phyloP scores from a whole-genome alignment of 2,797 vertebrate genomes.

The Crax fasciolata region DNA sequence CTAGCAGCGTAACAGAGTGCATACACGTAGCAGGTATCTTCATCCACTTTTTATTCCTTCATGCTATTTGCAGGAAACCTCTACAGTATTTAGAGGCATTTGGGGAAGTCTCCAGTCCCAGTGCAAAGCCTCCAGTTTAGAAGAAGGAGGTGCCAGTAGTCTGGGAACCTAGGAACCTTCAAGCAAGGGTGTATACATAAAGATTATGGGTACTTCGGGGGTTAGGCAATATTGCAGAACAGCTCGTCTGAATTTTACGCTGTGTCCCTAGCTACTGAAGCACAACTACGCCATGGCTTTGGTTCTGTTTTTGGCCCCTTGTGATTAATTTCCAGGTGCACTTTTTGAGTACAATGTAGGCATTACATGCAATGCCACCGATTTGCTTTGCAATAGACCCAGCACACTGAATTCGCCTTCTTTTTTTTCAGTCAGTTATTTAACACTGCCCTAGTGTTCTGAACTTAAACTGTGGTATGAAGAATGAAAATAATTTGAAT shows the following conservation, averaged over 20 bases:
- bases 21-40: neutral
- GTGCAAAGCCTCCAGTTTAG: neutral
- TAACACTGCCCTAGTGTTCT: neutral
- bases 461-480: neutral
- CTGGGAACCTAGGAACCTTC: neutral
- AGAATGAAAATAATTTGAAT: conserved; percentile 1
- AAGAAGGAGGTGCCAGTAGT: neutral
- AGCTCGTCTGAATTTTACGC: neutral
- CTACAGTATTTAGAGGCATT: neutral
- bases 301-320: neutral
- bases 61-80: neutral
- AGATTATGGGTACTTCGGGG: neutral
- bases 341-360: neutral
- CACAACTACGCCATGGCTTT: neutral
- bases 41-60: neutral
- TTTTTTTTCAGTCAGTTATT: neutral
- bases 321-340: neutral
- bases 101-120: neutral
- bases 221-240: neutral
- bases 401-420: neutral
- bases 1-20: neutral
- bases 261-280: neutral
- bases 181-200: neutral
- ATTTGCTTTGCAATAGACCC: neutral
- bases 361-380: neutral